Conservation (phyloP, 2,888 invertebrate genomes). For the Coelogynopora nodosa region DNA sequence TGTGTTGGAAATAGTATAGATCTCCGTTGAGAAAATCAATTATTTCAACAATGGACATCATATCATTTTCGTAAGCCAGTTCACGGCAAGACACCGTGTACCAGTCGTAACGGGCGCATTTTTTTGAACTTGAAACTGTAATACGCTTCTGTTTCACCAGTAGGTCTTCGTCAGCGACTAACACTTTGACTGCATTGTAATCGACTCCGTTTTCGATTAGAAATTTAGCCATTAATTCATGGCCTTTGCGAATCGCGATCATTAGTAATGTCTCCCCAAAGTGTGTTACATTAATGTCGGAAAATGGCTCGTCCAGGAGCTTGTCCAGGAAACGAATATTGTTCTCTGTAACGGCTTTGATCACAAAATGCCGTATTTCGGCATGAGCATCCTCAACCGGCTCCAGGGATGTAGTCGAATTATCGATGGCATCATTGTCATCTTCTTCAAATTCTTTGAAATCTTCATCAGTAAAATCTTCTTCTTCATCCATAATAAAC, state of each 20-base stretch:
- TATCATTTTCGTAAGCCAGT: constrained; percentile 56
- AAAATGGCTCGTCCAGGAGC: constrained; percentile 53
- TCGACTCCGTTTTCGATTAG: constrained; percentile 59
- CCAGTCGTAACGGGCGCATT: constrained; percentile 49
- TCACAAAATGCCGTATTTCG: constrained; percentile 15
- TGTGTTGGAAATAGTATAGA: constrained; percentile 50
- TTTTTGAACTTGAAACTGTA: constrained; percentile 43
- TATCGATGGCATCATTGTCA: not conserved
- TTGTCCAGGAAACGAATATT: constrained; percentile 51
- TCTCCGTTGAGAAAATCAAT: constrained; percentile 56
- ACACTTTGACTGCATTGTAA: constrained; percentile 47
- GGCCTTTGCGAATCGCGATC: constrained; percentile 55
- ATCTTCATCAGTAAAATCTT: not conserved
- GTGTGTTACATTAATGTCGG: constrained; percentile 55
- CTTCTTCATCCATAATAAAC: not conserved
- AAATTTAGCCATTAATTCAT: constrained; percentile 56
- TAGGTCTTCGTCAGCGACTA: constrained; percentile 42
- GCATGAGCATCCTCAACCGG: not conserved
- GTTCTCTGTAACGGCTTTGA: not conserved
- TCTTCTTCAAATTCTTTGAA: not conserved
- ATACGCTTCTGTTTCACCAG: constrained; percentile 21
- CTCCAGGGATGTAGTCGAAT: not conserved
- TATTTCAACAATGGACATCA: constrained; percentile 54
- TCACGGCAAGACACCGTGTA: constrained; percentile 54
- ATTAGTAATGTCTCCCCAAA: constrained; percentile 58